Evolutionary conservation across 2,797 vertebrate genomes (phyloP).

Genomic region (Xiphophorus birchmanni): DNA sequence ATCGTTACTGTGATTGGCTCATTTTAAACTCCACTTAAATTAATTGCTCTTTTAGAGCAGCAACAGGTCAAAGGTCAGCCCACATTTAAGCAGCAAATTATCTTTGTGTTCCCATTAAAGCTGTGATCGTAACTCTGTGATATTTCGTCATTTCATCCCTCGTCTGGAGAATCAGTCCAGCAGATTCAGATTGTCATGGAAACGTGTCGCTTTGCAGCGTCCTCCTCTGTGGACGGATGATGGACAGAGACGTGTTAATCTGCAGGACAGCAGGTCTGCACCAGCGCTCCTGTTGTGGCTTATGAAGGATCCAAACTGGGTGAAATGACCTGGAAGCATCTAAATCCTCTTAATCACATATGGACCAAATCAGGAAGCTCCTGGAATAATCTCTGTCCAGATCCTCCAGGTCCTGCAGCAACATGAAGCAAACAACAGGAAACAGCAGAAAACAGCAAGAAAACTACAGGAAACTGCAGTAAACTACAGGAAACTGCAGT

Average conservation of each 20-base stretch:
- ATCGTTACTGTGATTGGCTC: too few species aligned
- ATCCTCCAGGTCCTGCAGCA: background rate
- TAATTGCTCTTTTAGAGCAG: too few species aligned
- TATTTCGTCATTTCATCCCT: too few species aligned
- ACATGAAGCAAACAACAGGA: background rate
- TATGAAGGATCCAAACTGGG: background rate
- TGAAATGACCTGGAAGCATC: conserved; percentile 3
- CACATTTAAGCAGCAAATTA: too few species aligned
- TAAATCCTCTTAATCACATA: conserved; percentile 5
- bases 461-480: background rate
- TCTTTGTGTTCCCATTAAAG: too few species aligned
- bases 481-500: too few species aligned
- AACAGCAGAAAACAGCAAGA: background rate
- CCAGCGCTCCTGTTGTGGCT: background rate
- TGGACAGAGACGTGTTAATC: background rate
- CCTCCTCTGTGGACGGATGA: background rate
- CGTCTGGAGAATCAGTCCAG: too few species aligned
- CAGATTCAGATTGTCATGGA: too few species aligned
- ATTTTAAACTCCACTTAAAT: too few species aligned
- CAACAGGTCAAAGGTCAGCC: too few species aligned
- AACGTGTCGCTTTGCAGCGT: too few species aligned
- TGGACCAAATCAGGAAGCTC: background rate
- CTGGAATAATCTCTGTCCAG: background rate
- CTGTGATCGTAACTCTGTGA: too few species aligned
- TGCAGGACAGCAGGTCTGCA: background rate